These are phyloP conservation scores for Fabriciana adippe DNA, from an alignment of 2,888 invertebrate species.

Conservation along the genomic window DNA sequence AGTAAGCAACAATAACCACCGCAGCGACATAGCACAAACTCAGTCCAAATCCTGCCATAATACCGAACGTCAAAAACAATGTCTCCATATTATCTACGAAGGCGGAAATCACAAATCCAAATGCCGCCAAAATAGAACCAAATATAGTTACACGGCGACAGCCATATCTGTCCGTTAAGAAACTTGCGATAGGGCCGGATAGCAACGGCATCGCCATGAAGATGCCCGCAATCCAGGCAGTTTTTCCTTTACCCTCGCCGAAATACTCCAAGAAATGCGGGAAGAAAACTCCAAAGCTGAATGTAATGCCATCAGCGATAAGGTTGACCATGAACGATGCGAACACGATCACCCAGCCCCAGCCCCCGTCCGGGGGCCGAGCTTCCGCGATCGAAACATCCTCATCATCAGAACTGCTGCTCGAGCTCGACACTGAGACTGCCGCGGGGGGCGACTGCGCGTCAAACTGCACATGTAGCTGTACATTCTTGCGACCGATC, in stretches of 20 bases:
- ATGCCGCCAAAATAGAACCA: constrained; percentile 88
- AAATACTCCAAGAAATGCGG: constrained; percentile 93
- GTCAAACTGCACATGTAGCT: constrained; percentile 85
- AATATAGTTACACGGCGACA: constrained; percentile 90
- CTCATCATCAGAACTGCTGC: constrained; percentile 83
- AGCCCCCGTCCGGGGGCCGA: constrained; percentile 92
- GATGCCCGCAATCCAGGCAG: constrained; percentile 94
- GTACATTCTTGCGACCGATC: constrained; percentile 60
- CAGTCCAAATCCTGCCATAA: constrained; percentile 92
- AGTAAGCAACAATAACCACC: constrained; percentile 94
- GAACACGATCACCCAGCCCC: constrained; percentile 96
- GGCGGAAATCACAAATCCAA: constrained; percentile 90
- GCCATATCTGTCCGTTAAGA: constrained; percentile 91
- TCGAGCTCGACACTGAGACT: constrained; percentile 65
- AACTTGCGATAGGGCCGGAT: constrained; percentile 92
- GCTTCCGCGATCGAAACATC: constrained; percentile 85
- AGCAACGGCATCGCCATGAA: constrained; percentile 96
- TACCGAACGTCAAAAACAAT: constrained; percentile 91
- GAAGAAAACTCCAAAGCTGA: constrained; percentile 95
- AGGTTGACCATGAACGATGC: constrained; percentile 94
- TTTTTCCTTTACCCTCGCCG: constrained; percentile 91
- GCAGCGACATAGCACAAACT: constrained; percentile 95
- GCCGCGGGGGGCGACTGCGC: constrained; percentile 72
- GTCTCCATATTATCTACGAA: constrained; percentile 89
- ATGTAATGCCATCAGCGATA: constrained; percentile 95